Percentiles rank a stretch among this genome's conserved stretches.
phyloP scores from a whole-genome alignment of 2,113 vertebrate genomes.

The Malurus elegans region DNA sequence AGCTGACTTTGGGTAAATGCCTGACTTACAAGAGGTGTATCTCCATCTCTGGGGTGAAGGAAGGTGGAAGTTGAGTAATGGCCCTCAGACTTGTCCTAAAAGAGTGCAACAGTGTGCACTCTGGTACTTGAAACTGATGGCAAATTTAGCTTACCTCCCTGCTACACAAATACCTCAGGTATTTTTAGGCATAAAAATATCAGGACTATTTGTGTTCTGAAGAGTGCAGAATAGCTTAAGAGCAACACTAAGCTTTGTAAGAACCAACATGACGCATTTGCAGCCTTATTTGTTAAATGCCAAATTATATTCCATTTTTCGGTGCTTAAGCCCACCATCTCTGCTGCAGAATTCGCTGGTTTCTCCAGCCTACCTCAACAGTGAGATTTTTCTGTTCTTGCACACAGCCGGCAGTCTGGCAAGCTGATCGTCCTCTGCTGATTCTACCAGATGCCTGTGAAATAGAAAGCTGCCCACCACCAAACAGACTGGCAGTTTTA shows the following conservation, averaged over 20 bases:
- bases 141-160: background rate
- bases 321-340: background rate
- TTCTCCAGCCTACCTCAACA: background rate
- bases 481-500: conserved; percentile 45
- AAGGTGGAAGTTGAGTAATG: background rate
- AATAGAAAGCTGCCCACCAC: conserved; percentile 59
- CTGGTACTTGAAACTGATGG: background rate
- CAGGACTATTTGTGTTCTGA: background rate
- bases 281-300: background rate
- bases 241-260: background rate
- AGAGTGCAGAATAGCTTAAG: background rate
- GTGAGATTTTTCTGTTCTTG: background rate
- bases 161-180: background rate
- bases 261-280: accelerated
- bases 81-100: background rate
- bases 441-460: conserved; percentile 55
- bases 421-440: conserved; percentile 9
- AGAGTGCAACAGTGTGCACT: background rate
- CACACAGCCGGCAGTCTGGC: conserved; percentile 7
- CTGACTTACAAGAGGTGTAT: background rate
- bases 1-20: background rate
- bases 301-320: background rate
- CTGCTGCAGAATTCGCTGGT: background rate
- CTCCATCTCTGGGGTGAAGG: background rate
- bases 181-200: background rate